A percentile compares a stretch with the other conserved stretches of the same genome.
Evolutionary conservation across 2,888 invertebrate genomes (phyloP).

Genomic region (Agonopterix heracliana): DNA sequence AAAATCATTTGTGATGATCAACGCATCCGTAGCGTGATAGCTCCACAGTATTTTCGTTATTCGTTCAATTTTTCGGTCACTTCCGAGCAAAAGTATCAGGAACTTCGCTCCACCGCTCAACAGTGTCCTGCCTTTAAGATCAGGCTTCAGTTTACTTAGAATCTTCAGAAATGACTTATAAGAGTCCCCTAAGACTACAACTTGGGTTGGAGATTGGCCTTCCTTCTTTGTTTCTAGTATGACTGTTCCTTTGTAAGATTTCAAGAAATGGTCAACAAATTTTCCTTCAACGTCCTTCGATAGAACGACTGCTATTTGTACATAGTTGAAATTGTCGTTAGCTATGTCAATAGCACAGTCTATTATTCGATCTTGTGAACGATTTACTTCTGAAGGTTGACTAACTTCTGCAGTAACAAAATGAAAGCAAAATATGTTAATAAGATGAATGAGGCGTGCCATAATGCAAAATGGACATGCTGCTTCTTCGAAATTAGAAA

Average conservation of each 20-base stretch:
- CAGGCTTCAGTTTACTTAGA: conserved; percentile 36
- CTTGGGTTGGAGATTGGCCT: conserved; percentile 34
- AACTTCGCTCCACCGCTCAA: conserved; percentile 41
- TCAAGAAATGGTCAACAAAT: conserved; percentile 34
- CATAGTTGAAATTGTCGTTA: conserved; percentile 39
- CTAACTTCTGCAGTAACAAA: conserved; percentile 12
- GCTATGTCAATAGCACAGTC: conserved; percentile 37
- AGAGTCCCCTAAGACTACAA: conserved; percentile 41
- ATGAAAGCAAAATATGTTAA: conserved; percentile 8
- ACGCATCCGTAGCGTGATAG: conserved; percentile 38
- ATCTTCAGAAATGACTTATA: conserved; percentile 40
- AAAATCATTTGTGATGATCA: conserved; percentile 30
- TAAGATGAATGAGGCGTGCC: background rate
- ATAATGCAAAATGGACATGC: background rate
- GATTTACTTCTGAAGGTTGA: conserved; percentile 7
- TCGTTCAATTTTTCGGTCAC: conserved; percentile 31
- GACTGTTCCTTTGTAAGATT: conserved; percentile 39
- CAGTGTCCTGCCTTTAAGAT: conserved; percentile 43
- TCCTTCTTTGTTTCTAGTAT: conserved; percentile 36
- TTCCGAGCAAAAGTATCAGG: conserved; percentile 36
- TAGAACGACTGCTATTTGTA: conserved; percentile 34
- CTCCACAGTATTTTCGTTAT: conserved; percentile 44
- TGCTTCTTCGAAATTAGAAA: background rate
- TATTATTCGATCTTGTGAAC: conserved; percentile 23
- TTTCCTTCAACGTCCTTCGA: conserved; percentile 36